Percentiles rank a stretch among this genome's conserved stretches.
These are phyloP conservation scores for Lepisosteus oculatus DNA, from an alignment of 2,113 vertebrate species.

Conservation along the genomic window DNA sequence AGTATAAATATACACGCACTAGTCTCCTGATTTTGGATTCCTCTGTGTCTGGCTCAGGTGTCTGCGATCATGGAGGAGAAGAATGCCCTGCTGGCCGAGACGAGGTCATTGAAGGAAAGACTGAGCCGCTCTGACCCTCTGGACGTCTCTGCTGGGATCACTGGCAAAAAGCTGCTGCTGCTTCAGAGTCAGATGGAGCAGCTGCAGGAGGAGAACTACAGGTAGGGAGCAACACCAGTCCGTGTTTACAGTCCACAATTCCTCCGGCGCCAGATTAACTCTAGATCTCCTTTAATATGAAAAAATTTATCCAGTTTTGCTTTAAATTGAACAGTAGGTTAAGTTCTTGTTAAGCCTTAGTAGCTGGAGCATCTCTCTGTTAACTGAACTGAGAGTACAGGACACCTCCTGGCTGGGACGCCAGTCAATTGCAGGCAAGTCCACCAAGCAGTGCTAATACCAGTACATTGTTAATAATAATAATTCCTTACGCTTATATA, in stretches of 20 bases:
- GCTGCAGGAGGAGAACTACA: constrained; percentile 88
- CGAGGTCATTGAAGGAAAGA: constrained; percentile 61
- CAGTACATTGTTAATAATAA: neutral
- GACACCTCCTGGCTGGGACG: too few relatives aligned
- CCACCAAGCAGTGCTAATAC: neutral
- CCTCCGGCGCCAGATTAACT: neutral
- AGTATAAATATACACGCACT: too few relatives aligned
- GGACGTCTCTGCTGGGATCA: constrained; percentile 63
- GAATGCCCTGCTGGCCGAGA: constrained; percentile 65
- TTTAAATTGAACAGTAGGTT: too few relatives aligned
- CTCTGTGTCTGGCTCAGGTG: constrained; percentile 47
- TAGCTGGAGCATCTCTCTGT: too few relatives aligned
- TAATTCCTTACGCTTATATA: neutral
- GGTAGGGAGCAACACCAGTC: constrained; percentile 47
- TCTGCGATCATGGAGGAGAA: constrained; percentile 75
- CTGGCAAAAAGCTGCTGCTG: constrained; percentile 79
- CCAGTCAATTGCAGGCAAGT: too few relatives aligned
- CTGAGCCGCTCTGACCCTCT: constrained; percentile 49
- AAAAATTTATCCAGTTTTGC: too few relatives aligned
- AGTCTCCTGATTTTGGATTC: too few relatives aligned
- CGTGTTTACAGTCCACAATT: neutral
- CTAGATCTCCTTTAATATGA: too few relatives aligned
- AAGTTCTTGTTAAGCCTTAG: too few relatives aligned
- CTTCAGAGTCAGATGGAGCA: constrained; percentile 88
- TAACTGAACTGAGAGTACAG: too few relatives aligned